Percentiles rank a stretch among this genome's conserved stretches.
phyloP scores from a whole-genome alignment of 1,140 invertebrate species.

The Drosophila fuyamai region DNA sequence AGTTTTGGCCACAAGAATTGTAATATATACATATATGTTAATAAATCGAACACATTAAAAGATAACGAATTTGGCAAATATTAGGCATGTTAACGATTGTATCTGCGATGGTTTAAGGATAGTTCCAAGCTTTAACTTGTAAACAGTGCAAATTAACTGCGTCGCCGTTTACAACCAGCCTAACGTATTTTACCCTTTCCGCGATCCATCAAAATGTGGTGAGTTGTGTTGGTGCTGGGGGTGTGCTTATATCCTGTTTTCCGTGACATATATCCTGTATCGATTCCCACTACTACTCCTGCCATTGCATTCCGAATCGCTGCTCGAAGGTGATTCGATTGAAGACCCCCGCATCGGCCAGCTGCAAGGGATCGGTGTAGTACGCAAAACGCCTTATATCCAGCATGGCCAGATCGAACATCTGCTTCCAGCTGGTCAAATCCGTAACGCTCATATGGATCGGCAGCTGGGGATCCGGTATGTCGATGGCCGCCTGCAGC shows the following conservation, averaged over 20 bases:
- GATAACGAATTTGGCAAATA: too few species aligned
- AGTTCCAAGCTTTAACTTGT: neutral
- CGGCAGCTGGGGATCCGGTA: constrained; percentile 78
- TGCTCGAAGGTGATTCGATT: constrained; percentile 79
- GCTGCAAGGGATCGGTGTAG: constrained; percentile 73
- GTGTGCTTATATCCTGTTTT: neutral
- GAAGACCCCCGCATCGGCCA: constrained; percentile 76
- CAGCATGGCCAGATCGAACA: constrained; percentile 76
- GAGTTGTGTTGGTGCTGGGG: neutral
- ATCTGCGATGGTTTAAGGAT: neutral
- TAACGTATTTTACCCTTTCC: neutral
- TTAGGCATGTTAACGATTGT: too few species aligned
- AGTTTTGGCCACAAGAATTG: too few species aligned
- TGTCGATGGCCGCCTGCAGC: constrained; percentile 75
- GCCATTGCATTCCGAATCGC: constrained; percentile 78
- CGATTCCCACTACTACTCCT: constrained; percentile 46
- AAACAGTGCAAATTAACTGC: too few species aligned
- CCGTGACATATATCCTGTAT: constrained; percentile 6
- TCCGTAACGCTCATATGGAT: constrained; percentile 82
- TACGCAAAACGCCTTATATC: constrained; percentile 77
- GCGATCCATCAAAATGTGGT: neutral
- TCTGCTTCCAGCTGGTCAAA: constrained; percentile 80
- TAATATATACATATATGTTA: too few species aligned
- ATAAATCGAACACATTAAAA: too few species aligned
- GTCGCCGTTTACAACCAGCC: too few species aligned